A percentile compares a stretch with the other conserved stretches of the same genome.
Conservation (phyloP, 2,797 vertebrate genomes). For the Chaetodon trifasciatus region DNA sequence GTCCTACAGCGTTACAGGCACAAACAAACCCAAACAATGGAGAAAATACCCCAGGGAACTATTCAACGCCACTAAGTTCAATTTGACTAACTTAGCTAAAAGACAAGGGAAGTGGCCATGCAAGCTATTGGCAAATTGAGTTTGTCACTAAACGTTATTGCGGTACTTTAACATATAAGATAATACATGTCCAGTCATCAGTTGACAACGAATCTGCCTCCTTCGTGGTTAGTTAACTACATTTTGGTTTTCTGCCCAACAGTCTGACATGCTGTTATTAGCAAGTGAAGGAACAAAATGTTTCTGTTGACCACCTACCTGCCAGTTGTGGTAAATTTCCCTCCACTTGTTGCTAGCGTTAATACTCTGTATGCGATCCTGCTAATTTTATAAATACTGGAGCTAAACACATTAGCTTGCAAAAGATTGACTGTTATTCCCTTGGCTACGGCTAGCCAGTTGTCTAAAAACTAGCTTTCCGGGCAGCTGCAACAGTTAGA, state of each 20-base stretch:
- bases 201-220: conserved; percentile 5
- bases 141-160: not conserved
- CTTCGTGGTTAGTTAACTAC: conserved; percentile 19
- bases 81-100: conserved; percentile 10
- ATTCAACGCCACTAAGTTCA: not conserved
- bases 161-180: not conserved
- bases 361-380: not conserved
- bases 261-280: not conserved
- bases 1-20: not conserved
- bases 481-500: conserved; percentile 60
- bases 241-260: conserved; percentile 16
- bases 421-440: not conserved
- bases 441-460: conserved; percentile 42
- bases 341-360: conserved; percentile 13
- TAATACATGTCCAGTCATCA: not conserved
- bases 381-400: not conserved
- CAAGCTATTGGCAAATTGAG: not conserved
- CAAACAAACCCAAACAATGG: conserved; percentile 33
- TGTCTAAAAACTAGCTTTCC: conserved; percentile 67
- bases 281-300: conserved; percentile 15
- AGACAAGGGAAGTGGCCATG: not conserved
- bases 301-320: conserved; percentile 59
- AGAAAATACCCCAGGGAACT: not conserved
- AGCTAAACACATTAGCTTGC: conserved; percentile 12
- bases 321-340: not conserved